Percentiles rank a stretch among this genome's conserved stretches.
Evolutionary conservation across 2,113 vertebrate species (phyloP).

Genomic region (Ptilorrhoa leucosticta): DNA sequence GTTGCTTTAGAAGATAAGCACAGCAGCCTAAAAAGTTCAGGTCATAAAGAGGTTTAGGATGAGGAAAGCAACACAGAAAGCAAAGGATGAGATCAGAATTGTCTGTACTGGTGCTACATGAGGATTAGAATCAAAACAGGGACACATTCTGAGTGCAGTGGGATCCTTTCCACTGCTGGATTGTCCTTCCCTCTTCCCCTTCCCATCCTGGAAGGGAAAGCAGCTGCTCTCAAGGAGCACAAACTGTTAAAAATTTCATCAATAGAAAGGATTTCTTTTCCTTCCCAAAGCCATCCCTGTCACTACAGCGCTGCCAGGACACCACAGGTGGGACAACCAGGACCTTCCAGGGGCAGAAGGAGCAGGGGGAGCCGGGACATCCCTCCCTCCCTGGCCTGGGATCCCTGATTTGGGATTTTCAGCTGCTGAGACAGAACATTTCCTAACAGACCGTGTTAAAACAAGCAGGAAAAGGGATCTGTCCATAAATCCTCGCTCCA

Average conservation of each 20-base stretch:
- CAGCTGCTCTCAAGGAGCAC: background rate
- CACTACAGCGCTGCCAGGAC: background rate
- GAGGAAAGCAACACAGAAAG: slow-evolving; percentile 50
- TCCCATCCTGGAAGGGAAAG: background rate
- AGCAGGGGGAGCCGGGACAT: background rate
- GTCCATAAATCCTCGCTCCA: background rate
- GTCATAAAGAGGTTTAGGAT: slow-evolving; percentile 9
- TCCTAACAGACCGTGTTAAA: background rate
- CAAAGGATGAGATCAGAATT: background rate
- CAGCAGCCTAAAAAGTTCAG: background rate
- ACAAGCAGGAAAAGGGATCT: background rate
- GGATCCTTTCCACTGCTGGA: background rate
- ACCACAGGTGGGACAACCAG: background rate
- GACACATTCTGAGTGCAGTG: background rate
- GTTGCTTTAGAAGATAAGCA: background rate
- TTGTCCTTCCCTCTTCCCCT: background rate
- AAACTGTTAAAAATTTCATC: background rate
- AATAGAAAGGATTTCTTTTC: background rate
- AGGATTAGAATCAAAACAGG: background rate
- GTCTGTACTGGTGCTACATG: background rate
- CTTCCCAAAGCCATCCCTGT: background rate
- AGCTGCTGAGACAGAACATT: background rate
- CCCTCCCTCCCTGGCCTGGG: background rate
- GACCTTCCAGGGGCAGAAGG: background rate
- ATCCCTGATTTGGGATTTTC: background rate